phyloP scores from a whole-genome alignment of 1,140 invertebrate species.

The Lepidurus apus region DNA sequence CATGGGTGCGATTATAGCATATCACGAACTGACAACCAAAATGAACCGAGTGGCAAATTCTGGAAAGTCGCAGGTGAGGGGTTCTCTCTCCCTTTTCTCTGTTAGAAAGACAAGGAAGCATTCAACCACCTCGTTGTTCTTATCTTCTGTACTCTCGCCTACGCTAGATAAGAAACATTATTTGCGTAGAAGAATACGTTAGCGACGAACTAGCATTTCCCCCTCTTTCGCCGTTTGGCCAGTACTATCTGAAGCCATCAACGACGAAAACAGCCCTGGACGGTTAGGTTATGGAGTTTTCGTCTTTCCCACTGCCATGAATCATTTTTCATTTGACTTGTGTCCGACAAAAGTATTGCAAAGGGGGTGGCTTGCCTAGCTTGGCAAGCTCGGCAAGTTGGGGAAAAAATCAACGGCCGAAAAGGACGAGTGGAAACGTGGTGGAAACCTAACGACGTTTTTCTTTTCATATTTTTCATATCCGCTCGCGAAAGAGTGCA shows the following conservation, averaged over 20 bases:
- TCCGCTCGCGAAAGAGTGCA: too few species aligned
- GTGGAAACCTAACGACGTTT: too few species aligned
- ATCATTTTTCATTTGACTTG: not conserved
- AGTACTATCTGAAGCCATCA: not conserved
- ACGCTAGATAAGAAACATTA: too few species aligned
- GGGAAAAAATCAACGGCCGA: not conserved
- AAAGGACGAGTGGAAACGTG: not conserved
- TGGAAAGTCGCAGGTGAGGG: too few species aligned
- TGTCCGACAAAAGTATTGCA: not conserved
- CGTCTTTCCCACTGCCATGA: not conserved
- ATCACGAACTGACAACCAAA: too few species aligned
- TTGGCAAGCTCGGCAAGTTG: not conserved
- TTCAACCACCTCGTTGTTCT: too few species aligned
- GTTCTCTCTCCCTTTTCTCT: too few species aligned
- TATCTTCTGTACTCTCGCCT: too few species aligned
- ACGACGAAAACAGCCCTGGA: slow-evolving; percentile 2
- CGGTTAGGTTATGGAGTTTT: not conserved
- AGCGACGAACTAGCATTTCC: not conserved
- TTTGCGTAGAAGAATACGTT: not conserved
- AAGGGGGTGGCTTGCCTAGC: not conserved
- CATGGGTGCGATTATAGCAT: too few species aligned
- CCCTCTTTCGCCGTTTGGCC: not conserved
- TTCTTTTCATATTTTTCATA: too few species aligned
- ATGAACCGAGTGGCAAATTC: too few species aligned
- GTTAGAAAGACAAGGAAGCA: too few species aligned